Conservation (phyloP, 2,113 vertebrate species). For the Hyla sarda region DNA sequence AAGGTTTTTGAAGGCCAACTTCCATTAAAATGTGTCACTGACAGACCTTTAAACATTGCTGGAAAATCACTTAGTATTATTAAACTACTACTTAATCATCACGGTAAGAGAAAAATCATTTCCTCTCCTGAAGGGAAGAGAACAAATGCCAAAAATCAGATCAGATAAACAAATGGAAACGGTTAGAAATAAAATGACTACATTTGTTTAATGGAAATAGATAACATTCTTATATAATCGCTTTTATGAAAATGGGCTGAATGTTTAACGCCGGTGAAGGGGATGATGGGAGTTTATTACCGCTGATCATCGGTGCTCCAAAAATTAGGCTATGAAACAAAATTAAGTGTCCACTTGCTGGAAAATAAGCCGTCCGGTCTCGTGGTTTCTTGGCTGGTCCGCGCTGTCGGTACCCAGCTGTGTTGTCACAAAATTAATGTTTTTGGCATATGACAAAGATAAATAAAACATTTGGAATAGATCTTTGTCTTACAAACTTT, state of each 20-base stretch:
- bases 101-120: slow-evolving; percentile 39
- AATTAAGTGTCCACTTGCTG: slow-evolving; percentile 4
- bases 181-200: slow-evolving; percentile 47
- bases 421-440: slow-evolving; percentile 31
- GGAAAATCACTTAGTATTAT: slow-evolving; percentile 54
- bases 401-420: slow-evolving; percentile 12
- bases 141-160: slow-evolving; percentile 47
- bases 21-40: slow-evolving; percentile 52
- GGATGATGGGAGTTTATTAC: slow-evolving; percentile 3
- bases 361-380: neutral
- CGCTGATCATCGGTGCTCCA: neutral
- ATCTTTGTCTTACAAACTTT: slow-evolving; percentile 12
- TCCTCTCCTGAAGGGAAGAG: slow-evolving; percentile 46
- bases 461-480: slow-evolving; percentile 29
- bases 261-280: neutral
- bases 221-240: slow-evolving; percentile 37
- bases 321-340: neutral
- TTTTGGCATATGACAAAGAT: slow-evolving; percentile 32
- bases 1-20: slow-evolving; percentile 32
- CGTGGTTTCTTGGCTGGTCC: neutral
- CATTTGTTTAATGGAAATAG: slow-evolving; percentile 38
- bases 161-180: slow-evolving; percentile 53
- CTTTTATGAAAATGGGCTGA: neutral
- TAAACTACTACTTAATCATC: slow-evolving; percentile 51
- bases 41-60: slow-evolving; percentile 50